A percentile compares a stretch with the other conserved stretches of the same genome.
These are phyloP conservation scores for Sinhomidia bicolor DNA, from an alignment of 2,888 invertebrate species.

Conservation along the genomic window DNA sequence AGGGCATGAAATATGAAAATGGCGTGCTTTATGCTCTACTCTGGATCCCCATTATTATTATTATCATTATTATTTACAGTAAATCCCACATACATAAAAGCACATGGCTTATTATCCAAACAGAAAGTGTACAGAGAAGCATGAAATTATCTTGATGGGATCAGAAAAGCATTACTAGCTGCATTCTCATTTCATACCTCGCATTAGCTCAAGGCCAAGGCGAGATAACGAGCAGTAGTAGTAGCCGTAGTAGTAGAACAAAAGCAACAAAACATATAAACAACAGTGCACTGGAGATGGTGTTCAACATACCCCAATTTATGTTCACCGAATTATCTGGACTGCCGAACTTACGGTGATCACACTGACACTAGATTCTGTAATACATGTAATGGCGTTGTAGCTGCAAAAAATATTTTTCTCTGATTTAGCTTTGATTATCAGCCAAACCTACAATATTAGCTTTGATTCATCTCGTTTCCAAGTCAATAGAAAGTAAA, in stretches of 20 bases:
- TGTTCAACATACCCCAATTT: slow-evolving; percentile 56
- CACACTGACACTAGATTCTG: too few species aligned
- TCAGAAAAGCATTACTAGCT: slow-evolving; percentile 44
- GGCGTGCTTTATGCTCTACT: not conserved
- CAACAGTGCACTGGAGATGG: too few species aligned
- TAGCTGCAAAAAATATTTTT: too few species aligned
- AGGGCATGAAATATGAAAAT: slow-evolving; percentile 36
- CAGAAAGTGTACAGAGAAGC: not conserved
- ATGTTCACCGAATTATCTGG: too few species aligned
- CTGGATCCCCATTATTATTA: slow-evolving; percentile 5
- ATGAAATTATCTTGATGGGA: slow-evolving; percentile 60
- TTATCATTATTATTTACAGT: not conserved
- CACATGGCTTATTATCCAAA: not conserved
- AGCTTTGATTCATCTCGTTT: slow-evolving; percentile 14
- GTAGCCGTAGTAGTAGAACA: too few species aligned
- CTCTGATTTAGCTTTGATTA: not conserved
- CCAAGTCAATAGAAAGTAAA: too few species aligned
- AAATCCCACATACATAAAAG: not conserved
- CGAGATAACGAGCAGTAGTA: not conserved
- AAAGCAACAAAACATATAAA: too few species aligned
- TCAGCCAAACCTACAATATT: slow-evolving; percentile 9
- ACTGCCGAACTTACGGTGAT: too few species aligned
- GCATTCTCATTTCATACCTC: slow-evolving; percentile 1
- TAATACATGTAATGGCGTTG: too few species aligned
- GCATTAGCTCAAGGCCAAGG: slow-evolving; percentile 56